Evolutionary conservation across 37 sponge, comb jelly and placozoan genomes (phyloP).

Genomic region (Spongilla lacustris): DNA sequence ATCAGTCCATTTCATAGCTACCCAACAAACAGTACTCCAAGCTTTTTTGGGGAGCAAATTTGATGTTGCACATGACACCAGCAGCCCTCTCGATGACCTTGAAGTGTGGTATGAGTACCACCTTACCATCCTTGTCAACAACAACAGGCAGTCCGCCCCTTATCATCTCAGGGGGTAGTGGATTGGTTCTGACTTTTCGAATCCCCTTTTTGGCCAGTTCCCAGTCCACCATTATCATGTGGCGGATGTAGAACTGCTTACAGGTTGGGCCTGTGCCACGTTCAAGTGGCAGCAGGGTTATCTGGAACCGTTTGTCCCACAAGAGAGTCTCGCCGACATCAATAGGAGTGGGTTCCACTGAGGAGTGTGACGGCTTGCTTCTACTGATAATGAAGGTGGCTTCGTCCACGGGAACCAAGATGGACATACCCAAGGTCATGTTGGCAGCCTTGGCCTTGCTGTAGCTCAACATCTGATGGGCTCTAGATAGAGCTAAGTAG

Average conservation of each 20-base stretch:
- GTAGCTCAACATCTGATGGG: background rate
- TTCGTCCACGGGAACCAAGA: background rate
- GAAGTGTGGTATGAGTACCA: constrained; percentile 67
- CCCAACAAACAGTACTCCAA: background rate
- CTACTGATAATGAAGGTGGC: background rate
- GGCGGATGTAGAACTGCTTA: constrained; percentile 30
- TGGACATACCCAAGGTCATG: background rate
- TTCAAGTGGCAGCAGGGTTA: constrained; percentile 11
- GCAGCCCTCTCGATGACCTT: constrained; percentile 10
- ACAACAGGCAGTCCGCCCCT: constrained; percentile 68
- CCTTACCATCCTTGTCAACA: constrained; percentile 18
- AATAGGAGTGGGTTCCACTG: constrained; percentile 21
- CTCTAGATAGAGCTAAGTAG: background rate
- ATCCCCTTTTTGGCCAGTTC: constrained; percentile 34
- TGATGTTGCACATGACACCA: constrained; percentile 12
- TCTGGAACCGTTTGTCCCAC: constrained; percentile 66
- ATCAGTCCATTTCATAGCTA: background rate
- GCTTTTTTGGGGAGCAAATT: constrained; percentile 20
- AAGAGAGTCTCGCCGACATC: constrained; percentile 38
- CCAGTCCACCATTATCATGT: constrained; percentile 7
- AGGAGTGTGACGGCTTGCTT: background rate
- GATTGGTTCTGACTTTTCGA: constrained; percentile 3
- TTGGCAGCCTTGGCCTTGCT: background rate
- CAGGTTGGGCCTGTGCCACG: no score
- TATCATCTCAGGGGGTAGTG: constrained; percentile 32